Percentiles rank a stretch among this genome's conserved stretches.
These are phyloP conservation scores for Engystomops pustulosus DNA, from an alignment of 2,113 vertebrate genomes.

Conservation along the genomic window DNA sequence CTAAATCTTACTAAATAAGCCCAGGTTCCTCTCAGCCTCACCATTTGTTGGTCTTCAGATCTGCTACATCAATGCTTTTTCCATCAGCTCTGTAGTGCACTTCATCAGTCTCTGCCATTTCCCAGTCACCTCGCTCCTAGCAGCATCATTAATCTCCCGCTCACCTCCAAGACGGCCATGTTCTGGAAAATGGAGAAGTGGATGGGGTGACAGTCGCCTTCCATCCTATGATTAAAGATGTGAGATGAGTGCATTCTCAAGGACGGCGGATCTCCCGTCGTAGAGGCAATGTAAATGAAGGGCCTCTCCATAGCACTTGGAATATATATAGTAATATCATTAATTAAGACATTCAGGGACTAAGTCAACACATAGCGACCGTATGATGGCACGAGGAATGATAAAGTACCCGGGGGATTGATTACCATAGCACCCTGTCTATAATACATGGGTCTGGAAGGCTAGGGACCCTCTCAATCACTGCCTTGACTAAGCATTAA, in stretches of 20 bases:
- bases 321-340: background rate
- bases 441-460: background rate
- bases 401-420: background rate
- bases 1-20: no score
- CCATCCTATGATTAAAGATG: background rate
- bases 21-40: no score
- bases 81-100: background rate
- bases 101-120: conserved; percentile 17
- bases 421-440: background rate
- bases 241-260: background rate
- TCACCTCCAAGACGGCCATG: background rate
- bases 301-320: background rate
- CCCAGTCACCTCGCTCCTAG: background rate
- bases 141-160: conserved; percentile 38
- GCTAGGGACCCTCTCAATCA: background rate
- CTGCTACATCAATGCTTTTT: no score
- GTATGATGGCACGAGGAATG: background rate
- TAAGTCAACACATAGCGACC: background rate
- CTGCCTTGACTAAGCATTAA: background rate
- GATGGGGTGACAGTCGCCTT: background rate
- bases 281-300: background rate
- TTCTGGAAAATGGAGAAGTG: background rate
- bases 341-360: background rate
- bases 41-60: background rate
- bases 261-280: background rate